Evolutionary conservation across 1,140 invertebrate species (phyloP).

Genomic region (Ceratoteleas bidentatus): DNA sequence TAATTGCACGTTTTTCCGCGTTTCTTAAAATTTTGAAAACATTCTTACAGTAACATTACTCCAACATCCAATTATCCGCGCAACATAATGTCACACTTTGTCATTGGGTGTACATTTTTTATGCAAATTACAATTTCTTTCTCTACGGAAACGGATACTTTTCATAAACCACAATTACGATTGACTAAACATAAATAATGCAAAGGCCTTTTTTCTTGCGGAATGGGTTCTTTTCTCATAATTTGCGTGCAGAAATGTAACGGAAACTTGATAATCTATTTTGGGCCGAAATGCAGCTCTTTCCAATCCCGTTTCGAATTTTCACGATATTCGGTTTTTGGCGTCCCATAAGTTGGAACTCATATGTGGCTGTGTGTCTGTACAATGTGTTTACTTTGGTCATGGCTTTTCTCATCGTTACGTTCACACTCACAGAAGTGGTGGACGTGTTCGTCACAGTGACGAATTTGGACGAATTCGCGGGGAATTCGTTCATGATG

Average conservation of each 20-base stretch:
- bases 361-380: slow-evolving; percentile 4
- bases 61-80: slow-evolving; percentile 9
- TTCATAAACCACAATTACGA: too few species aligned
- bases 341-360: slow-evolving; percentile 52
- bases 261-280: not conserved
- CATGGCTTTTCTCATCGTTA: slow-evolving; percentile 48
- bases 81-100: too few species aligned
- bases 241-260: too few species aligned
- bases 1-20: not conserved
- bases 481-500: slow-evolving; percentile 68
- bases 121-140: too few species aligned
- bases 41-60: too few species aligned
- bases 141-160: too few species aligned
- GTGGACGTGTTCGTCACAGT: slow-evolving; percentile 58
- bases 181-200: too few species aligned
- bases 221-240: too few species aligned
- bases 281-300: slow-evolving; percentile 44
- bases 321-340: slow-evolving; percentile 67
- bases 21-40: not conserved
- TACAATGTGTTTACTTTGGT: slow-evolving; percentile 61
- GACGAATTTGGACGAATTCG: slow-evolving; percentile 61
- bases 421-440: slow-evolving; percentile 65
- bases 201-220: too few species aligned
- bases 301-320: slow-evolving; percentile 63
- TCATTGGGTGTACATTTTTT: too few species aligned